Base-by-base conservation (phyloP, 2,888 invertebrate genomes). In the Aphrophora alni region DNA sequence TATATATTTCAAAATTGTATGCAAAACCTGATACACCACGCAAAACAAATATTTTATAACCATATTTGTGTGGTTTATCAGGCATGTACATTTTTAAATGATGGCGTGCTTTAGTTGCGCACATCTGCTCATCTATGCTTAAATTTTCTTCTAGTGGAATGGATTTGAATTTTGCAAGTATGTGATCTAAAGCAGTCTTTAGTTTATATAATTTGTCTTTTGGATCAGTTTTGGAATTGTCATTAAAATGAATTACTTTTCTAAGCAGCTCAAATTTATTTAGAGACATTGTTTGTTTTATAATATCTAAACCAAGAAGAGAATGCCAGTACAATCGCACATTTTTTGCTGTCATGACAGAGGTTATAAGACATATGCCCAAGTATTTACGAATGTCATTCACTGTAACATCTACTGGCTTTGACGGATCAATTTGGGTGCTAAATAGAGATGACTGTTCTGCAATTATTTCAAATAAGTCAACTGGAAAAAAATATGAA, bases 1-100 rank as follows among this genome's bases (percentile, higher is more conserved):
- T 71, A 24, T 76, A 70, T 21, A 87, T 83, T 83, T 87, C 86
- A 84, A 84, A 87, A n/a, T 86, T 85, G 82, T 88, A 87, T 5
- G 83, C 85, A 84, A 82, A 85, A 59, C 86, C 86, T 74, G 77
- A 80, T 33, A 85, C 84, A 79, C 85, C 87, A 83, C 85, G 83
- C 38, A 87, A 80, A 5, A 87, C 86, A 80, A 82, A 86, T 5
- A 86, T 28, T 82, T 86, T 86, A 76, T 84, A 87, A 10, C 87
- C 87, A 86, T 86, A 76, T 76, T 76, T 80, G 51, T 80, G 80
- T 14, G 70, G 80, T 26, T 75, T 75, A 28, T 71, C 27, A 24
- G 82, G 79, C 21, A 78, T 24, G 28, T 82, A 81, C n/a, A n/a
- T n/a, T n/a, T n/a, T n/a, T 7, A 81, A 26, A 83, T 83, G 83